phyloP scores from a whole-genome alignment of 2,113 vertebrate genomes.

The Carlito syrichta region DNA sequence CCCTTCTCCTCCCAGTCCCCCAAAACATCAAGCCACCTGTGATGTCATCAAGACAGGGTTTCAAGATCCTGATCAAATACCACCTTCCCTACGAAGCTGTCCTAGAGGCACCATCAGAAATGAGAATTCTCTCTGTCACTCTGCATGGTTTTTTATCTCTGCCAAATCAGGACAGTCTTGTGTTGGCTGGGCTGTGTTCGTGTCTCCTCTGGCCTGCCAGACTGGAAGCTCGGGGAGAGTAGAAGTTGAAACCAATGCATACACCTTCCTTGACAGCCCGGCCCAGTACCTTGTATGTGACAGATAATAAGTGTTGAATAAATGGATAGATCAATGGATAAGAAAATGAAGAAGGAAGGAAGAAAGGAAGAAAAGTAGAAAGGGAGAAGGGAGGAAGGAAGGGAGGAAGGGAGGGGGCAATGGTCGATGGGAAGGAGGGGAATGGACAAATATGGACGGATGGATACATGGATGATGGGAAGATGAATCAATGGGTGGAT shows the following conservation, averaged over 20 bases:
- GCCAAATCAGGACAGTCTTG: rapidly evolving
- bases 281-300: background rate
- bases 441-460: background rate
- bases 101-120: background rate
- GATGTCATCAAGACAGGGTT: background rate
- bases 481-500: background rate
- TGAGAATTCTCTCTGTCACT: background rate
- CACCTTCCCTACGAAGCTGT: background rate
- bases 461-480: background rate
- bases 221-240: background rate
- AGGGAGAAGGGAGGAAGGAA: background rate
- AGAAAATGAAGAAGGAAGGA: background rate
- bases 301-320: background rate
- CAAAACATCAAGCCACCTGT: background rate
- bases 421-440: background rate
- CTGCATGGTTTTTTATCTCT: background rate
- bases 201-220: background rate
- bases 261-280: background rate
- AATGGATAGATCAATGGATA: background rate
- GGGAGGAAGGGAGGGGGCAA: too few relatives aligned
- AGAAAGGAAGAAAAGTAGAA: background rate
- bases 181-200: background rate
- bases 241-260: background rate
- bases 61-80: background rate
- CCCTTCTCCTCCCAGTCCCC: background rate